Conservation (phyloP, 2,797 vertebrate species). For the Anas georgica region DNA sequence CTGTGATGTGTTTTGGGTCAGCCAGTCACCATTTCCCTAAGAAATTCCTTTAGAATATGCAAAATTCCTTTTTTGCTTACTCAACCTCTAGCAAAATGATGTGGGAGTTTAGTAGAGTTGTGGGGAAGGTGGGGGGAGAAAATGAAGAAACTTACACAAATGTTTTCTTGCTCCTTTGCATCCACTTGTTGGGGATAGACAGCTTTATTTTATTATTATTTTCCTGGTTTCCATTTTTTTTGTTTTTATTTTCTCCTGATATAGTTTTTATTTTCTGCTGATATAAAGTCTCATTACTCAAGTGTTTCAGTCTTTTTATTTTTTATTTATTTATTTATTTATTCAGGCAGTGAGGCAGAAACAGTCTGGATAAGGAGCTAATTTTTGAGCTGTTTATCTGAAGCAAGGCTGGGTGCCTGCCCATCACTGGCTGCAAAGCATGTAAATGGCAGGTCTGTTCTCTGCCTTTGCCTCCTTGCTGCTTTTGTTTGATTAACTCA, state of each 20-base stretch:
- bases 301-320: neutral
- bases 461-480: conserved; percentile 24
- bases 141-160: neutral
- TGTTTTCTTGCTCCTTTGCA: neutral
- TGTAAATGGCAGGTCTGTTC: neutral
- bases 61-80: neutral
- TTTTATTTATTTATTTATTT: neutral
- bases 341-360: neutral
- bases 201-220: neutral
- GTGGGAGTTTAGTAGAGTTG: neutral
- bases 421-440: neutral
- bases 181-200: neutral
- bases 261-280: neutral
- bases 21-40: neutral
- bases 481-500: conserved; percentile 43
- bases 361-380: neutral
- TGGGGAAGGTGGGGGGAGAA: neutral
- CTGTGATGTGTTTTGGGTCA: neutral
- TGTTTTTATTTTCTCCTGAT: neutral
- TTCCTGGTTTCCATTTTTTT: neutral
- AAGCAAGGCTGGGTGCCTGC: neutral
- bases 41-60: neutral
- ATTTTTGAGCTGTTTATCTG: conserved; percentile 5
- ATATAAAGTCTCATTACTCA: neutral
- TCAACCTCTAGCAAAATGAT: neutral